These are phyloP conservation scores for Perizoma affinitatum DNA, from an alignment of 2,888 invertebrate genomes.

Conservation along the genomic window DNA sequence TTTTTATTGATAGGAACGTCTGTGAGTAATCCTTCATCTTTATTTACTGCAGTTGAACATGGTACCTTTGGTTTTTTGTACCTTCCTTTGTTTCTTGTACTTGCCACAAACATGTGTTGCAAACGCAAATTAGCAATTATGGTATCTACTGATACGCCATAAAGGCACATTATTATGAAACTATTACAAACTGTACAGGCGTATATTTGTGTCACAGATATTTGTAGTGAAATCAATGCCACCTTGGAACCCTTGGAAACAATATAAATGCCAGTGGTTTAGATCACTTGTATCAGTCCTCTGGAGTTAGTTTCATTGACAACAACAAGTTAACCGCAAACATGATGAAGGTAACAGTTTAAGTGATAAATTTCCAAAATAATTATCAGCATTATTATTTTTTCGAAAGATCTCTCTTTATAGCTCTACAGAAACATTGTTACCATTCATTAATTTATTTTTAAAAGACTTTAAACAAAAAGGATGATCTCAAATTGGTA, in stretches of 20 bases:
- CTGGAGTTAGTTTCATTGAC: conserved; percentile 25
- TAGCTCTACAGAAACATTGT: too few species aligned
- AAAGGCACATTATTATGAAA: conserved; percentile 24
- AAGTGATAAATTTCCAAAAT: too few species aligned
- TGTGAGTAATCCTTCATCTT: too few species aligned
- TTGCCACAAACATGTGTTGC: not conserved
- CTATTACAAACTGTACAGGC: conserved; percentile 26
- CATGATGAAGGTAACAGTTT: too few species aligned
- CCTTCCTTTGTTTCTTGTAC: not conserved
- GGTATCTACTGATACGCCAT: not conserved
- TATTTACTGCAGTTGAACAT: too few species aligned
- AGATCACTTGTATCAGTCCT: conserved; percentile 39
- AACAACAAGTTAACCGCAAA: conserved; percentile 17
- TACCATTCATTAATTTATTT: too few species aligned
- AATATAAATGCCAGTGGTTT: conserved; percentile 40
- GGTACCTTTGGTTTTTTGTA: not conserved
- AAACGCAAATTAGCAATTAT: conserved; percentile 4
- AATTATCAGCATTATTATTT: too few species aligned
- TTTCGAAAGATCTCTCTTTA: too few species aligned
- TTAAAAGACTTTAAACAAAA: too few species aligned
- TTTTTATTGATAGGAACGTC: too few species aligned
- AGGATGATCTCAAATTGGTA: too few species aligned
- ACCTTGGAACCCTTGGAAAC: conserved; percentile 39
- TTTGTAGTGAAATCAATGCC: conserved; percentile 41
- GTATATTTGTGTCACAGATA: conserved; percentile 21